phyloP scores from a whole-genome alignment of 2,888 invertebrate species.

The Fragum whitleyi region DNA sequence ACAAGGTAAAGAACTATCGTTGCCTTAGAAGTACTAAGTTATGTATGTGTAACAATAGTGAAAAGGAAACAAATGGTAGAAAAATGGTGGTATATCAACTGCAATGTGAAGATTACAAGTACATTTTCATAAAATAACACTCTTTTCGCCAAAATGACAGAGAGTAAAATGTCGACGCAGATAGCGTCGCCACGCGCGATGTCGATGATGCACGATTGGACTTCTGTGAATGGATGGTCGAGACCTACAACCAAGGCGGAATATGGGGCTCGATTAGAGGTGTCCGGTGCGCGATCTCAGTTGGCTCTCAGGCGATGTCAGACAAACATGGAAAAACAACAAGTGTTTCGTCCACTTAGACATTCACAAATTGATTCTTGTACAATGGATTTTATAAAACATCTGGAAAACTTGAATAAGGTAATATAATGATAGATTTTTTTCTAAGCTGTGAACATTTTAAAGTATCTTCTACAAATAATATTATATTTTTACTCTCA shows the following conservation, averaged over 20 bases:
- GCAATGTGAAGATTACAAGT: no score
- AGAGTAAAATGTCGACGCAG: slow-evolving; percentile 22
- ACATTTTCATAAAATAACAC: no score
- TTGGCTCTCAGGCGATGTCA: slow-evolving; percentile 47
- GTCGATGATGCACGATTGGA: slow-evolving; percentile 51
- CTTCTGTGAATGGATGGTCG: slow-evolving; percentile 49
- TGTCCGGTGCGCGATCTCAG: slow-evolving; percentile 26
- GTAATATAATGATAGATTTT: slow-evolving; percentile 8
- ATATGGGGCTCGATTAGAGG: slow-evolving; percentile 5
- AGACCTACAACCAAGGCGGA: slow-evolving; percentile 35
- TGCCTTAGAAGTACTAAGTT: no score
- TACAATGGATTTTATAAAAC: slow-evolving; percentile 52
- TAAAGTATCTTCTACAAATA: no score
- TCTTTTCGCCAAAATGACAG: no score
- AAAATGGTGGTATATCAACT: no score
- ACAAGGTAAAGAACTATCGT: no score
- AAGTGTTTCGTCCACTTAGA: slow-evolving; percentile 49
- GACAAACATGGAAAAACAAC: slow-evolving; percentile 44
- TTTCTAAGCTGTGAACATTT: neutral
- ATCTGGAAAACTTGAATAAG: slow-evolving; percentile 52
- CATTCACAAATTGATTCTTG: slow-evolving; percentile 32
- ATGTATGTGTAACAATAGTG: no score
- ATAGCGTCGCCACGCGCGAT: slow-evolving; percentile 9
- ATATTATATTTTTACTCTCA: no score
- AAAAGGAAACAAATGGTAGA: no score